Conservation (phyloP, 2,797 vertebrate species). For the Corythornis leucogaster region DNA sequence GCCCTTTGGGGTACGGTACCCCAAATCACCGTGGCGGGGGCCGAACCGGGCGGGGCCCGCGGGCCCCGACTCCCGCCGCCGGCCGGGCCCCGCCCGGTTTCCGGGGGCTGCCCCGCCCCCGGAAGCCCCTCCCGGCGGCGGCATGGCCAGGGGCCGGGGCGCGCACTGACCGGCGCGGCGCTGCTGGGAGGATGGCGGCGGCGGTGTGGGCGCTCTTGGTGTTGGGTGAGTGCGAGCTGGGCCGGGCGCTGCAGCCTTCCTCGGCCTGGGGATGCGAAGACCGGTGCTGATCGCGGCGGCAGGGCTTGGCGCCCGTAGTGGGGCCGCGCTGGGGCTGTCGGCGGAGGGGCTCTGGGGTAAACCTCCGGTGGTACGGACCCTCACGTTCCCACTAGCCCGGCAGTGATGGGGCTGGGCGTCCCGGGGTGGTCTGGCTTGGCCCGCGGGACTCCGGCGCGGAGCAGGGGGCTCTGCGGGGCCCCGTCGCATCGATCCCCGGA, state of each 20-base stretch:
- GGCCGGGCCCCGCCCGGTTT: neutral
- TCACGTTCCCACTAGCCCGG: neutral
- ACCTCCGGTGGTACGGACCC: neutral
- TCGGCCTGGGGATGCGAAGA: neutral
- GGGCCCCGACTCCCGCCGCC: neutral
- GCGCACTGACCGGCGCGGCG: neutral
- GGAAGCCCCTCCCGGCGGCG: conserved; percentile 31
- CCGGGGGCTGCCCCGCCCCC: conserved; percentile 31
- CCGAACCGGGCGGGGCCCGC: neutral
- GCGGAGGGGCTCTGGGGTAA: neutral
- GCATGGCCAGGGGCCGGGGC: neutral
- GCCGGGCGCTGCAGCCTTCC: neutral
- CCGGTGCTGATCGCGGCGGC: neutral
- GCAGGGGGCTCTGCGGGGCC: neutral
- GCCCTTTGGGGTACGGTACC: neutral
- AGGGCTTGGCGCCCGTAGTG: neutral
- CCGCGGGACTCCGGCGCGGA: neutral
- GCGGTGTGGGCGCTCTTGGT: conserved; percentile 24
- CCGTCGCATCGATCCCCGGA: neutral
- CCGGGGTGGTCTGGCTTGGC: neutral
- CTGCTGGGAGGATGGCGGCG: neutral
- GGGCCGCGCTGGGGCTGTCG: neutral
- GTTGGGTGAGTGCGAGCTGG: neutral
- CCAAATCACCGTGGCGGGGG: neutral
- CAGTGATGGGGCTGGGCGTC: neutral